phyloP scores from a whole-genome alignment of 1,140 invertebrate genomes.

The Alviniconcha marisindica region DNA sequence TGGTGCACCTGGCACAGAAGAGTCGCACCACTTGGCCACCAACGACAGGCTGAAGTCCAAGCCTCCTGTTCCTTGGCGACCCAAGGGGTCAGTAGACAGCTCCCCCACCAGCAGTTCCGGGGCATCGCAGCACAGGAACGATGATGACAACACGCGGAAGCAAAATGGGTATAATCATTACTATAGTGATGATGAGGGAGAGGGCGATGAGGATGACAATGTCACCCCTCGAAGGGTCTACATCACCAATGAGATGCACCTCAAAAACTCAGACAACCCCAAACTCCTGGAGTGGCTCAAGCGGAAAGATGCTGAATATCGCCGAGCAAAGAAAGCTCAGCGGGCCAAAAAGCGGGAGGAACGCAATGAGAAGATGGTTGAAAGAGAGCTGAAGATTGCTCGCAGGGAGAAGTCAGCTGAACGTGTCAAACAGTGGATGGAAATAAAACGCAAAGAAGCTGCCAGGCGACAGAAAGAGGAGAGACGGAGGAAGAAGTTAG shows the following conservation, averaged over 20 bases:
- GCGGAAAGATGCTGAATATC: slow-evolving; percentile 42
- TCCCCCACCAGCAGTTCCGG: slow-evolving; percentile 24
- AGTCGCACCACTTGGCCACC: background rate
- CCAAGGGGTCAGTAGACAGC: slow-evolving; percentile 4
- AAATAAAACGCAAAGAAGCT: slow-evolving; percentile 45
- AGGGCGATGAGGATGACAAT: background rate
- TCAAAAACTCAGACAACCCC: slow-evolving; percentile 46
- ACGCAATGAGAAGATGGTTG: slow-evolving; percentile 32
- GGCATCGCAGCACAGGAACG: background rate
- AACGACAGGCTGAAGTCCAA: slow-evolving; percentile 11
- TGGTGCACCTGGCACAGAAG: background rate
- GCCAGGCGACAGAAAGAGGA: slow-evolving; percentile 29
- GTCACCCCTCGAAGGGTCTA: background rate
- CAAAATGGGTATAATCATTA: background rate
- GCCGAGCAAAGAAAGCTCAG: slow-evolving; percentile 42
- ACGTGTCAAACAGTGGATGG: slow-evolving; percentile 49
- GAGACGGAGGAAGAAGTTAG: slow-evolving; percentile 11
- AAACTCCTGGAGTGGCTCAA: slow-evolving; percentile 44
- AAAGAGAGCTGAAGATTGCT: slow-evolving; percentile 19
- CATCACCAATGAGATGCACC: slow-evolving; percentile 31
- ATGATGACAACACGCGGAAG: background rate
- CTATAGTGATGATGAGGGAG: background rate
- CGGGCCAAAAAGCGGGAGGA: slow-evolving; percentile 39
- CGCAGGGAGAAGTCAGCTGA: slow-evolving; percentile 38
- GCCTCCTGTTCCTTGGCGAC: background rate